Conservation (phyloP, 2,113 vertebrate genomes). For the Drymodes brunneopygia region DNA sequence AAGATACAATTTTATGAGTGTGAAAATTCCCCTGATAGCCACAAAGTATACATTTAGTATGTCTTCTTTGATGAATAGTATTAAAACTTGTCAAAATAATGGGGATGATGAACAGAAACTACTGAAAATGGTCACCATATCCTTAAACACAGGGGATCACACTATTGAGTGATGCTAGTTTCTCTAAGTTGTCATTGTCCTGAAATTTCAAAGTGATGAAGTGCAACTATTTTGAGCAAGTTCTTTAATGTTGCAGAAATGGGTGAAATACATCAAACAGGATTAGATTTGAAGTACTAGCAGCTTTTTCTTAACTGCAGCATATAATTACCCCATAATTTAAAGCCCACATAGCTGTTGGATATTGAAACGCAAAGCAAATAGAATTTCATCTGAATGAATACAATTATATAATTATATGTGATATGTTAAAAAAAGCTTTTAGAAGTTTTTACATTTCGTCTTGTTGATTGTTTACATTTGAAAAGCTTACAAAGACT, state of each 20-base stretch:
- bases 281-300: constrained; percentile 30
- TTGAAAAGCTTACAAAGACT: neutral
- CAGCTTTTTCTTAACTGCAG: constrained; percentile 35
- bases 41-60: neutral
- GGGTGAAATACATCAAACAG: constrained; percentile 48
- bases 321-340: constrained; percentile 55
- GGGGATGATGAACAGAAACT: neutral
- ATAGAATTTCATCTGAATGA: constrained; percentile 34
- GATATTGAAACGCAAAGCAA: constrained; percentile 37
- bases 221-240: neutral
- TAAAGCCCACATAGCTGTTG: constrained; percentile 17
- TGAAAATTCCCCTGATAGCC: neutral
- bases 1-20: neutral
- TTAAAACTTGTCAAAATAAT: constrained; percentile 41
- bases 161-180: neutral
- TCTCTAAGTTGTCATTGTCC: neutral
- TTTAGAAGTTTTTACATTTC: neutral
- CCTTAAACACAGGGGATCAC: neutral
- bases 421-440: neutral
- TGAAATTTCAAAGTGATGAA: constrained; percentile 23
- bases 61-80: constrained; percentile 10
- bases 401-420: constrained; percentile 50
- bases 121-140: neutral
- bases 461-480: neutral
- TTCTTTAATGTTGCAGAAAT: constrained; percentile 16